Evolutionary conservation across 1,140 invertebrate genomes (phyloP).

Genomic region (Heliconius himera): DNA sequence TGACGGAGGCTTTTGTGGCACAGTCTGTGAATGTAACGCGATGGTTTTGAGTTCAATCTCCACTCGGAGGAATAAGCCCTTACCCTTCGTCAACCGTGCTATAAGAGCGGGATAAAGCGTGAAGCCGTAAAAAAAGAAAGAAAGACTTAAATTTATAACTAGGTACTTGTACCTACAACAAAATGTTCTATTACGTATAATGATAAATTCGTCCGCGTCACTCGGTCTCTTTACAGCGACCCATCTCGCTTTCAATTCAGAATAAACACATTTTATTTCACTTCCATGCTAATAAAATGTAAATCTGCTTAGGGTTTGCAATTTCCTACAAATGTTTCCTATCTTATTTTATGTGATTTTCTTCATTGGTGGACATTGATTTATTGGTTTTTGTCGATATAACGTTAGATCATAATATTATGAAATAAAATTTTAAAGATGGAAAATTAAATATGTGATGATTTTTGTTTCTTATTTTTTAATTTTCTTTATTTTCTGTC

Average conservation of each 20-base stretch:
- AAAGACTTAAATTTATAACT: no score
- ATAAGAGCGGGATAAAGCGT: not conserved
- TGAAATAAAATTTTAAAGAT: not conserved
- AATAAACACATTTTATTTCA: constrained; percentile 77
- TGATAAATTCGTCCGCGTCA: constrained; percentile 45
- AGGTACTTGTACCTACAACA: not conserved
- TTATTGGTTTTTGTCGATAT: not conserved
- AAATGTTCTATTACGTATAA: not conserved
- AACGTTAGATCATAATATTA: not conserved
- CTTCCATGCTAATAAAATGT: constrained; percentile 74
- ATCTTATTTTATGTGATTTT: constrained; percentile 69
- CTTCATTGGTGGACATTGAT: constrained; percentile 60
- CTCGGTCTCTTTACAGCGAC: constrained; percentile 58
- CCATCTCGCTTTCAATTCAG: constrained; percentile 57
- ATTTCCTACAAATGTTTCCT: constrained; percentile 72
- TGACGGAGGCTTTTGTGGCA: no score
- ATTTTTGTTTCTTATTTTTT: not conserved
- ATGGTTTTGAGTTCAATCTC: no score
- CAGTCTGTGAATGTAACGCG: no score
- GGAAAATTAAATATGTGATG: not conserved
- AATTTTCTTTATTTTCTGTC: not conserved
- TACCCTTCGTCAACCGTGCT: no score
- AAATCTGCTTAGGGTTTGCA: constrained; percentile 68
- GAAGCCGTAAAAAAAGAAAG: no score
- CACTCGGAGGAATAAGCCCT: no score